A percentile compares a stretch with the other conserved stretches of the same genome.
phyloP scores from a whole-genome alignment of 1,140 invertebrate species.

The Trichoplusia ni region DNA sequence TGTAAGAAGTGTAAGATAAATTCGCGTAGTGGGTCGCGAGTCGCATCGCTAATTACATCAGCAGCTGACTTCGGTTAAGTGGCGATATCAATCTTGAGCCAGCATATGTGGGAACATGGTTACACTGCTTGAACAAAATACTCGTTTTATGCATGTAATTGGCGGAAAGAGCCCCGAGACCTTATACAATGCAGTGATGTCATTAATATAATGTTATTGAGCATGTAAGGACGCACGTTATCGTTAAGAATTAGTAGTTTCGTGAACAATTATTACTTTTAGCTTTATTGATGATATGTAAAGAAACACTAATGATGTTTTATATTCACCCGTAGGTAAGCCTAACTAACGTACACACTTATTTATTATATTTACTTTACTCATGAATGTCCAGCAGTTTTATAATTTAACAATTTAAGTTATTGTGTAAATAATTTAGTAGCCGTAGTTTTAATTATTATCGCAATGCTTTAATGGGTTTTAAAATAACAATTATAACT shows the following conservation, averaged over 20 bases:
- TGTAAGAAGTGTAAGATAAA: constrained; percentile 44
- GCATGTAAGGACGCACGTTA: background rate
- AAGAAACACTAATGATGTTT: no score
- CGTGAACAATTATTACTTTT: background rate
- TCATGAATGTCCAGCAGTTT: no score
- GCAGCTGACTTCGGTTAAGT: constrained; percentile 60
- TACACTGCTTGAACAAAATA: constrained; percentile 38
- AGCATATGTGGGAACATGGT: constrained; percentile 39
- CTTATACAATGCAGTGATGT: constrained; percentile 15
- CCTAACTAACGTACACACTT: no score
- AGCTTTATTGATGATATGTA: background rate
- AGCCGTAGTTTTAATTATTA: constrained; percentile 2
- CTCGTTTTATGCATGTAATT: constrained; percentile 40
- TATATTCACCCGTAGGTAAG: no score
- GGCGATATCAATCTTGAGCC: constrained; percentile 56
- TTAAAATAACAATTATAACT: constrained; percentile 14
- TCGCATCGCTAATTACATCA: constrained; percentile 56
- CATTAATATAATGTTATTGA: constrained; percentile 23
- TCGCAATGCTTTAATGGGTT: constrained; percentile 7
- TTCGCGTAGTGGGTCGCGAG: constrained; percentile 33
- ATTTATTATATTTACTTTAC: no score
- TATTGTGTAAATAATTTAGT: no score
- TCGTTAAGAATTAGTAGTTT: constrained; percentile 3
- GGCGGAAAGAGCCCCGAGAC: constrained; percentile 12
- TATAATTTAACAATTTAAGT: no score